Conservation (phyloP, 2,113 vertebrate genomes). For the Melanerpes aurifrons region DNA sequence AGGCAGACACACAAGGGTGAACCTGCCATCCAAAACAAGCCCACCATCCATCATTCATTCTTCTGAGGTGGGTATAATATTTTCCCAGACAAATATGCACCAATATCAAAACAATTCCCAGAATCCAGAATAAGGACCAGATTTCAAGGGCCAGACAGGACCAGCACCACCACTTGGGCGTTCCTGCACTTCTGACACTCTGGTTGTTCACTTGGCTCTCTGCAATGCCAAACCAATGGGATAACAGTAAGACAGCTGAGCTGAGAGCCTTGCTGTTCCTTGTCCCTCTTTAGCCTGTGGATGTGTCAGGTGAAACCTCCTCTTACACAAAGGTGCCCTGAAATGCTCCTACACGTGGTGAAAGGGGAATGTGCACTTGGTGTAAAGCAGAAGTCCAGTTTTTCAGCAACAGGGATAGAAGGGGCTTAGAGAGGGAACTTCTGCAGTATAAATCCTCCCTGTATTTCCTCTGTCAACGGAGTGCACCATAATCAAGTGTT, state of each 20-base stretch:
- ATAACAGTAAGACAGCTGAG: not conserved
- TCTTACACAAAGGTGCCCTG: not conserved
- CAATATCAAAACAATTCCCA: not conserved
- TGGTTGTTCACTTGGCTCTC: not conserved
- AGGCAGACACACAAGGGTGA: not conserved
- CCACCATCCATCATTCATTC: not conserved
- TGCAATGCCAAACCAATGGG: not conserved
- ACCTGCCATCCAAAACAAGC: not conserved
- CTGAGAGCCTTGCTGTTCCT: not conserved
- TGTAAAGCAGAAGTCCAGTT: not conserved
- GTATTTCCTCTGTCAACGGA: not conserved
- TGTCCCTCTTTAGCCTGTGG: not conserved
- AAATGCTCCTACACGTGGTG: not conserved
- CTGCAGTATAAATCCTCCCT: not conserved
- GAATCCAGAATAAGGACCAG: not conserved
- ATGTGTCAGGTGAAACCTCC: not conserved
- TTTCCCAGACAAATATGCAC: not conserved
- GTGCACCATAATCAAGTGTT: not conserved
- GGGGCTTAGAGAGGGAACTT: not conserved
- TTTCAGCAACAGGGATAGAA: not conserved
- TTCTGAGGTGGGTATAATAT: rapidly evolving
- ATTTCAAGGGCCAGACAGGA: not conserved
- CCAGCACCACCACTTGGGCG: too few species aligned
- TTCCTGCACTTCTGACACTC: not conserved
- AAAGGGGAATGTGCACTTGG: rapidly evolving